Base-by-base conservation (phyloP, 2,888 invertebrate species). In the Lacanobia wlatinum region DNA sequence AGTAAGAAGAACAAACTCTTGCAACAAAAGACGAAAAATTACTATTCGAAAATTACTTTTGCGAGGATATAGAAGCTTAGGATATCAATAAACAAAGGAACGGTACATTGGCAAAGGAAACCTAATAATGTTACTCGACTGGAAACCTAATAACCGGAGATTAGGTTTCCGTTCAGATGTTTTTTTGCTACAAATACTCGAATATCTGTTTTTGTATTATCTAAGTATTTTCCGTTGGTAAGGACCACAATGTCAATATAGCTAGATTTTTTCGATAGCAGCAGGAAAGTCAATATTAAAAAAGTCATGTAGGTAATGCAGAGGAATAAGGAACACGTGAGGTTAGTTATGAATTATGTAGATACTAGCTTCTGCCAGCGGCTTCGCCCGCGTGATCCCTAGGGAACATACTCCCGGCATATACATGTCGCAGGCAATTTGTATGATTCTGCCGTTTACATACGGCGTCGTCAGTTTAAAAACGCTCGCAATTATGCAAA, bases 131-230 rank as follows among this genome's bases (percentile, higher is more conserved):
- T 28, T 16, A 61, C n/a, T 40, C 14, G 18, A 4, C 46, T 21
- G 38, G 63, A 64, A 79, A 70, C 10, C 16, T 61, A 58, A 75
- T 78, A 75, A 21, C 38, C 9, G 6, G 14, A 55, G 60, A 70
- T 75, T 43, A 67, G 46, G 23, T 65, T 62, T 75, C 56, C 14
- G 43, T 61, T 12, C 18, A 4, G 23, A 67, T 40, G 38, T 61
- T 75, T 70, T 28, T 70, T 68, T 79, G 50, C 48, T 53, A 38
- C 6, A 43, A 55, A 60, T 58, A 10, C 5, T 14, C n/a, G n/a
- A 28, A 43, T n/a, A 16, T 74, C 16, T 50, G 12, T 46, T 40
- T 53, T 14, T 48, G 23, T 52, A 18, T n/a, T 28, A 28, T 3
- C 28, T 10, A 52, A 52, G 46, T 50, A 38, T 38, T 58, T 46